Conservation (phyloP, 2,888 invertebrate genomes). For the Adineta ricciae region DNA sequence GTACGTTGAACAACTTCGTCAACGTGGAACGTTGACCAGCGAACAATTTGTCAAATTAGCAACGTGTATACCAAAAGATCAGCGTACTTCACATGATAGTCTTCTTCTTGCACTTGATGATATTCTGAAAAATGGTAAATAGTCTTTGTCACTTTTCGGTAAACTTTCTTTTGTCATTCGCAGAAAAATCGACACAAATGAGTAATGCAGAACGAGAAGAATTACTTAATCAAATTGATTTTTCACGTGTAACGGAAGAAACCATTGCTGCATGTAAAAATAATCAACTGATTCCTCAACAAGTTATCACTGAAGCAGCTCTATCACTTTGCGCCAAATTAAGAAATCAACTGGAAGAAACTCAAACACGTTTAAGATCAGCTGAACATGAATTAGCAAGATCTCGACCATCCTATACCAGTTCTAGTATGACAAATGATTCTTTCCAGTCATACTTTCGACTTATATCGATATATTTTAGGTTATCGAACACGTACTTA, state of each 20-base stretch:
- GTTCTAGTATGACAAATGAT: background rate
- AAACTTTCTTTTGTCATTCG: background rate
- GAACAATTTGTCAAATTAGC: slow-evolving; percentile 17
- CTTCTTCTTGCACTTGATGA: slow-evolving; percentile 14
- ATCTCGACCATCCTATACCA: background rate
- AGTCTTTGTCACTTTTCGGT: background rate
- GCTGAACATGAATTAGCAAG: slow-evolving; percentile 3
- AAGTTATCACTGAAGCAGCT: slow-evolving; percentile 42
- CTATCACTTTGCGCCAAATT: slow-evolving; percentile 41
- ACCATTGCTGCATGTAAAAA: slow-evolving; percentile 42
- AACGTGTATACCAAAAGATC: slow-evolving; percentile 14
- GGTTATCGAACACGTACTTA: background rate
- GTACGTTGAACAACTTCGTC: slow-evolving; percentile 2
- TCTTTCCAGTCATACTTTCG: no score
- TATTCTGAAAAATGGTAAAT: background rate
- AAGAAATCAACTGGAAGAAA: slow-evolving; percentile 39
- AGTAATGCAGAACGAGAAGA: slow-evolving; percentile 36
- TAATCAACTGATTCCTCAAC: slow-evolving; percentile 41
- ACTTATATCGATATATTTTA: no score
- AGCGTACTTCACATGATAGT: slow-evolving; percentile 19
- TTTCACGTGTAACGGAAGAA: slow-evolving; percentile 41
- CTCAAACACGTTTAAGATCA: background rate
- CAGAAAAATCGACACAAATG: background rate
- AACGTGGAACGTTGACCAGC: background rate
- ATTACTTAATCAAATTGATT: slow-evolving; percentile 42